Evolutionary conservation across 2,797 vertebrate genomes (phyloP), one percentile per base, ranked within the genome.

Genomic region (Sebastes hubbsi): DNA sequence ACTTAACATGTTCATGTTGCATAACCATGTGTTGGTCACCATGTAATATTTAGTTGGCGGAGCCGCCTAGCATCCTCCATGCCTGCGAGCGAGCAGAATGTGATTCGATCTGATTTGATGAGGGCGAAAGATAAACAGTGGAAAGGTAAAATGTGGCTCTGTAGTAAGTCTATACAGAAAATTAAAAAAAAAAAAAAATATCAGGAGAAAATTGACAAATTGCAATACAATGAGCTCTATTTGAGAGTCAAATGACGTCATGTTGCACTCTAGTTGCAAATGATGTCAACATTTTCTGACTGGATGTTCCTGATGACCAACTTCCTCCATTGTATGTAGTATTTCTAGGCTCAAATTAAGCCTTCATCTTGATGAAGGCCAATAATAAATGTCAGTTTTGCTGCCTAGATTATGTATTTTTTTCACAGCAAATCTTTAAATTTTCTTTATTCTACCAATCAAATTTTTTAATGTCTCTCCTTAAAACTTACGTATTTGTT

Each of bases 21-120:
- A 67, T 86, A 88, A 92, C 72, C 60, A 36, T 65, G 73, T 80
- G 75, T 81, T 80, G 76, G 80, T 78, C 81, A 80, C 27, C 82
- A 83, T 86, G 82, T 86, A 88, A 83, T 83, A 88, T 87, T 90
- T 78, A 88, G 69, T 81, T 69, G 70, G 62, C 24, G 4, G 30
- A 62, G 76, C 24, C 52, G 76, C 24, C 56, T 13, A 30, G 52
- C 27, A 20, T 69, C 64, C 27, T 25, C 24, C 30, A 18, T 9
- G 59, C 12, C 55, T 29, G 38, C 8, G 1, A 65, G 49, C 49
- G 18, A 46, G 59, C 25, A 11, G 8, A 56, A n/a, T 22, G 56
- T 18, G 24, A 67, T 59, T 62, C 20, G 25, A 83, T 76, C 30
- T 0, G 3, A 59, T 69, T 34, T 16, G 16, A 79, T 72, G 56